Evolutionary conservation across 2,113 vertebrate genomes (phyloP).

Genomic region (Notothenia rossii): DNA sequence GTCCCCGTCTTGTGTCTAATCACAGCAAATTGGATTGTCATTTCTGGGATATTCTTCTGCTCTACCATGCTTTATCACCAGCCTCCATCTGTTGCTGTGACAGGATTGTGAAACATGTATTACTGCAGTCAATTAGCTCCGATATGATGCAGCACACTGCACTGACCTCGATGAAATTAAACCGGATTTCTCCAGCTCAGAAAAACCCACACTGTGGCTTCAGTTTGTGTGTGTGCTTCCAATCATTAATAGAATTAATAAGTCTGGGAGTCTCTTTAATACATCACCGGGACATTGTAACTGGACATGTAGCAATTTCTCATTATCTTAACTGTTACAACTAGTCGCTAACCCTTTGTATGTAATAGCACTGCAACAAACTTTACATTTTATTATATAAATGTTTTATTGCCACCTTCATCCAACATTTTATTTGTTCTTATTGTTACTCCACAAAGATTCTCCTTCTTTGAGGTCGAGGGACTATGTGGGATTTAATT

Average conservation of each 20-base stretch:
- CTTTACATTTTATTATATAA: too few species aligned
- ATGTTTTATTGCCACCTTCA: too few species aligned
- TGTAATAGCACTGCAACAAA: not conserved
- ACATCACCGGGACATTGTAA: not conserved
- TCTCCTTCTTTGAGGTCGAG: too few species aligned
- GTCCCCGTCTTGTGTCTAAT: not conserved
- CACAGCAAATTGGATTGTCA: not conserved
- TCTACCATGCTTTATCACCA: conserved; percentile 1
- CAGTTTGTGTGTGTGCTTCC: not conserved
- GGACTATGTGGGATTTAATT: too few species aligned
- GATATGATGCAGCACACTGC: conserved; percentile 7
- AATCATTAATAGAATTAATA: not conserved
- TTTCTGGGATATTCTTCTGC: not conserved
- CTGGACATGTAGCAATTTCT: not conserved
- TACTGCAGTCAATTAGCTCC: conserved; percentile 2
- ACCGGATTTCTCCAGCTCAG: not conserved
- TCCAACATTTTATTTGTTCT: too few species aligned
- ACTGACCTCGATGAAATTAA: not conserved
- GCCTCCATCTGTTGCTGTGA: conserved; percentile 19
- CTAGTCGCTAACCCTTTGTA: not conserved
- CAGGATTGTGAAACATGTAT: conserved; percentile 2
- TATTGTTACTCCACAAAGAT: too few species aligned
- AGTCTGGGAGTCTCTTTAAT: conserved; percentile 1
- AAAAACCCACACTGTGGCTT: not conserved
- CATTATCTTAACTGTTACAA: not conserved